Evolutionary conservation across 2,888 invertebrate genomes (phyloP), one percentile per base, ranked within the genome.

Genomic region (Deladenus siricidicola): DNA sequence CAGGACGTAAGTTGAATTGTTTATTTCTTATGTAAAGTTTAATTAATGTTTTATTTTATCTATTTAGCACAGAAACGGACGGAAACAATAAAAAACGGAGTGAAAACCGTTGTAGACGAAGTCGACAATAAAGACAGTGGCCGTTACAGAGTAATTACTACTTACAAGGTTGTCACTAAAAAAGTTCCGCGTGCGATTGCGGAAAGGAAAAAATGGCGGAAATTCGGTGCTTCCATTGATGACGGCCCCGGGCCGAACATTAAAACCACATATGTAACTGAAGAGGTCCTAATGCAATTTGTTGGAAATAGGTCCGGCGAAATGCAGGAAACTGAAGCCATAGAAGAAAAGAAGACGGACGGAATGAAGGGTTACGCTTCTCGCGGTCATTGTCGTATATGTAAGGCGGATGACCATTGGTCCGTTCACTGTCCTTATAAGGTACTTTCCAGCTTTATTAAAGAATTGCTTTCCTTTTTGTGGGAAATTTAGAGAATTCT

Each of bases 371-470:
- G 55, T 8, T 60, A 34, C 10, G 53, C 54, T 24, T 39, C 63
- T 1, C 50, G 48, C 19, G 56, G 49, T 24, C 76, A 75, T 62
- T 76, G 78, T 62, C 78, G 78, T 60, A 69, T 71, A 62, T 76
- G 78, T 63, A 78, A 77, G 65, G 71, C 71, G 56, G 74, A 77
- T 45, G 94, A 94, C 79, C 98, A 98, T 84, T 98, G 94, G 93
- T 93, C 94, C 39, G 87, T 90, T 44, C 89, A 89, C 79, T 98
- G 98, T 84, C 98, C 98, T 0, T 96, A 90, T 85, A 94, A 92
- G 82, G 62, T 61, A 42, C 39, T 10, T 10, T 34, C 6, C 39
- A 34, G 21, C n/a, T 1, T 49, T 39, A 10, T 14, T 29, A 28
- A 19, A 8, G n/a, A n/a, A n/a, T n/a, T 17, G 26, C 6, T 44